phyloP scores from a whole-genome alignment of 1,140 invertebrate genomes.

The Mylabris phalerata region DNA sequence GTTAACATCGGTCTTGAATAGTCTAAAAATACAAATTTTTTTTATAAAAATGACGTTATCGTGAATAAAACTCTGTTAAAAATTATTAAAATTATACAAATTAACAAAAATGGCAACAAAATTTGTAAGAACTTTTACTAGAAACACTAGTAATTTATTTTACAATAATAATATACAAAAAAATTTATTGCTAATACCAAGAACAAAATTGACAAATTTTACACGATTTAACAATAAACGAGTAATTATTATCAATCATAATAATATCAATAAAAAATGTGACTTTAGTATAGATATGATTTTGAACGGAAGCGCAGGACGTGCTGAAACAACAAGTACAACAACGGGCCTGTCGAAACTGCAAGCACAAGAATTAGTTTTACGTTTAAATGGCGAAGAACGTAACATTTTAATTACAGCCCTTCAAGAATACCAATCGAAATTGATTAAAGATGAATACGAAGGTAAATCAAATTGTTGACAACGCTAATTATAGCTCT shows the following conservation, averaged over 20 bases:
- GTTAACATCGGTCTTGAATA: too few species aligned
- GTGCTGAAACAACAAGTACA: conserved; percentile 38
- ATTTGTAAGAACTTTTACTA: neutral
- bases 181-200: neutral
- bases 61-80: neutral
- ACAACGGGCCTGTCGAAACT: conserved; percentile 53
- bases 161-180: neutral
- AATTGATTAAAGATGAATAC: conserved; percentile 61
- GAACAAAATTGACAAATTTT: conserved; percentile 23
- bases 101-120: neutral
- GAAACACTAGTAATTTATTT: neutral
- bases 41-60: neutral
- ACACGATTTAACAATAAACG: conserved; percentile 7
- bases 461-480: conserved; percentile 51
- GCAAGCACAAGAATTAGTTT: conserved; percentile 60
- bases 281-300: conserved; percentile 20
- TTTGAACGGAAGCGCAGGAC: conserved; percentile 31
- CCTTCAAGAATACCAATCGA: conserved; percentile 63
- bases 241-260: neutral
- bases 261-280: conserved; percentile 3
- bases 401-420: conserved; percentile 55
- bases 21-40: neutral
- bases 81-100: neutral
- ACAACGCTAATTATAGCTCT: neutral
- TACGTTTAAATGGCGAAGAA: conserved; percentile 61